Evolutionary conservation across 2,113 vertebrate species (phyloP), one percentile per base, ranked within the genome.

Genomic region (Plestiodon gilberti): DNA sequence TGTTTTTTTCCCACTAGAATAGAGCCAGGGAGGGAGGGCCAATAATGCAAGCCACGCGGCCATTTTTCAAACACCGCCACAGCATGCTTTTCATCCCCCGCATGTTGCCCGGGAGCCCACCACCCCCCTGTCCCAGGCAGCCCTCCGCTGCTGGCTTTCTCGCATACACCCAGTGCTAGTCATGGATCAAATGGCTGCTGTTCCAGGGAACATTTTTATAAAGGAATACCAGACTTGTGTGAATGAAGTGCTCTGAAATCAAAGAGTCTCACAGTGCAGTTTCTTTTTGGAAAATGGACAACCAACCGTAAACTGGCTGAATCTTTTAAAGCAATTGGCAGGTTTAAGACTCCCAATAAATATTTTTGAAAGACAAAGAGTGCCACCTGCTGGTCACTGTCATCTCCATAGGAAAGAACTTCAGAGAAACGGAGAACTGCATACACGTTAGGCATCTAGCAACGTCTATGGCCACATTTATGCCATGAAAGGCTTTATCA

Each of bases 311-410:
- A 7, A 35, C 40, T 80, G 17, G 35, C 57, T 43, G 28, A 65
- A 40, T 25, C 22, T 14, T 35, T 35, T n/a, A 15, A 82, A 30
- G 9, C 15, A 35, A 11, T 30, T 2, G 2, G 30, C 6, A 38
- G 35, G 2, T 25, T 35, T 9, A 23, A 8, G 13, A 64, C 5
- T 7, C 22, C 14, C 23, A 30, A 7, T 23, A 33, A 35, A 33
- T n/a, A n/a, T 43, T 17, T 30, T 80, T 6, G 9, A 35, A 64
- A 57, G 77, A 33, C 35, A 71, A 48, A 13, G 20, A 9, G 67
- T 80, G 84, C 84, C 78, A 62, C 35, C 84, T 86, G 55, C 22
- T 86, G 84, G 67, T 33, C 15, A 30, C 13, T 38, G 40, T 55
- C 17, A n/a, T n/a, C 18, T 73, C 43, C 25, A 13, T 17, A 7